Percentiles rank a stretch among this genome's conserved stretches.
Conservation (phyloP, 2,888 invertebrate genomes). For the Lymantria dispar region DNA sequence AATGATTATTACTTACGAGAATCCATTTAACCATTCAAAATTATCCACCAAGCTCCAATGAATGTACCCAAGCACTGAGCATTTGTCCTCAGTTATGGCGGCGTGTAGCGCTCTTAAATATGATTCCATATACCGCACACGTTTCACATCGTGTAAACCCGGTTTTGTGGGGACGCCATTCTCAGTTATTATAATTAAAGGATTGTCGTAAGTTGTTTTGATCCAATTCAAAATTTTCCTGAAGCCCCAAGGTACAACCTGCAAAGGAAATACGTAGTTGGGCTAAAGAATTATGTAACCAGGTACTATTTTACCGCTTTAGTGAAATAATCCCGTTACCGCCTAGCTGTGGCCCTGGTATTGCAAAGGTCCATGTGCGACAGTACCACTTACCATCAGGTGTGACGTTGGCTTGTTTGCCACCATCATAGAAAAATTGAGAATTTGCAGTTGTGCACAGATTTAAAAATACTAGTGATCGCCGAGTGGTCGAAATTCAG, state of each 20-base stretch:
- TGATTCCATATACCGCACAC: conserved; percentile 78
- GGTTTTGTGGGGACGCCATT: conserved; percentile 81
- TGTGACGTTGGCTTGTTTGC: too few relatives aligned
- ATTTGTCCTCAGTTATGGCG: conserved; percentile 80
- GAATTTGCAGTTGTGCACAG: too few relatives aligned
- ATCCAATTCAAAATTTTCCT: conserved; percentile 84
- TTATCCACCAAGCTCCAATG: conserved; percentile 92
- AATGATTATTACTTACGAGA: conserved; percentile 76
- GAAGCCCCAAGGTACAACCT: conserved; percentile 86
- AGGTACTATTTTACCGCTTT: too few relatives aligned
- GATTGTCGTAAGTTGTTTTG: conserved; percentile 81
- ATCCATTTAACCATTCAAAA: conserved; percentile 91
- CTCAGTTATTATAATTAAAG: conserved; percentile 82
- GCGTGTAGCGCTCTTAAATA: conserved; percentile 70
- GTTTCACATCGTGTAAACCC: conserved; percentile 65
- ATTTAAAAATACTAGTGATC: too few relatives aligned
- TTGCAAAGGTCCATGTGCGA: too few relatives aligned
- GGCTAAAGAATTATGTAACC: too few relatives aligned
- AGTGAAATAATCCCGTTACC: too few relatives aligned
- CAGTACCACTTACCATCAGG: too few relatives aligned
- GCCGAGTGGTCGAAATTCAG: too few relatives aligned
- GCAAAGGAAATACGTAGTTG: conserved; percentile 1
- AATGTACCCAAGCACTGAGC: conserved; percentile 85
- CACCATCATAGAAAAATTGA: too few relatives aligned
- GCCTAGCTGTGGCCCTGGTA: too few relatives aligned